These are phyloP conservation scores for Drosophila paulistorum DNA, from an alignment of 1,140 invertebrate species.

Conservation along the genomic window DNA sequence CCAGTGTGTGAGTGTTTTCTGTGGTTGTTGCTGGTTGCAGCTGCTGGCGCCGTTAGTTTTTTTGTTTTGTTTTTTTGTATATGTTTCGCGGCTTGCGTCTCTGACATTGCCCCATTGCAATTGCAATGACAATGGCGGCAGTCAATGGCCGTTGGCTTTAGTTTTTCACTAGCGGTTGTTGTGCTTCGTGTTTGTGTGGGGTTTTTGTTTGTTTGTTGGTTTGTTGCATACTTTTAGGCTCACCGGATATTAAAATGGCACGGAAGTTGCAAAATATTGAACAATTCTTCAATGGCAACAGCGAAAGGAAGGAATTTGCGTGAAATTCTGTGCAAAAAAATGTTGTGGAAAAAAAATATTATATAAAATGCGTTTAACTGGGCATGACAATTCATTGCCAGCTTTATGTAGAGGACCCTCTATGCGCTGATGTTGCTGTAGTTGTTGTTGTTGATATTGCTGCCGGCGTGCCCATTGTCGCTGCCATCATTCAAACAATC, in stretches of 20 bases:
- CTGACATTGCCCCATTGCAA: constrained; percentile 69
- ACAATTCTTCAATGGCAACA: constrained; percentile 43
- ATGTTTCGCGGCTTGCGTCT: constrained; percentile 53
- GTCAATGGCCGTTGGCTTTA: constrained; percentile 55
- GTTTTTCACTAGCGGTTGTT: constrained; percentile 21
- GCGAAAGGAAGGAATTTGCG: not conserved
- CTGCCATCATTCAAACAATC: constrained; percentile 78
- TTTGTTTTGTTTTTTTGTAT: constrained; percentile 18
- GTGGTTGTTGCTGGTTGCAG: constrained; percentile 42
- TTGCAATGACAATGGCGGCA: constrained; percentile 67
- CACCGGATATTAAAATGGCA: constrained; percentile 65
- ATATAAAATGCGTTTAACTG: constrained; percentile 52
- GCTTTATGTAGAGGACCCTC: constrained; percentile 49
- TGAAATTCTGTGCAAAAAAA: not conserved
- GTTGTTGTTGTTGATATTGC: not conserved
- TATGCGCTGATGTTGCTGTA: not conserved
- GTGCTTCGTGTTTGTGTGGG: not conserved
- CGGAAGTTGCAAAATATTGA: constrained; percentile 64
- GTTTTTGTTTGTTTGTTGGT: not conserved
- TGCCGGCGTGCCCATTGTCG: constrained; percentile 42
- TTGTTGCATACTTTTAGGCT: constrained; percentile 47
- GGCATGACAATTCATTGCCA: constrained; percentile 70
- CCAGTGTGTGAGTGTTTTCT: constrained; percentile 61
- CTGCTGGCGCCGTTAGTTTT: constrained; percentile 48
- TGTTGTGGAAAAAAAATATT: not conserved